Evolutionary conservation across 1,140 invertebrate genomes (phyloP), one percentile per base, ranked within the genome.

Genomic region (Oryctes rhinoceros): DNA sequence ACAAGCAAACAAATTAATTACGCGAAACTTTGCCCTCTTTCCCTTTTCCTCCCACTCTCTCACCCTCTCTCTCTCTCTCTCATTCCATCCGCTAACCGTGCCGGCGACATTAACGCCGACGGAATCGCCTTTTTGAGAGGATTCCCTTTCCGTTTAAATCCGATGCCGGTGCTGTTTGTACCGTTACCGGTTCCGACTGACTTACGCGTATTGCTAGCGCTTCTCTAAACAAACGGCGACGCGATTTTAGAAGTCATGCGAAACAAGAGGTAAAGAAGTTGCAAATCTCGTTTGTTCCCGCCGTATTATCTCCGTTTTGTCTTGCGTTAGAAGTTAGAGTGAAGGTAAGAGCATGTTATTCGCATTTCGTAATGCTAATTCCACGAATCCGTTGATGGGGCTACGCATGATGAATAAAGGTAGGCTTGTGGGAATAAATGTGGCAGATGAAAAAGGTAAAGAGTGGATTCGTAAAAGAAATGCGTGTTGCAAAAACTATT

Each of bases 1-100:
- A 20, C 65, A 71, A 37, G 65, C 65, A 71, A 71, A 71, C 65
- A 71, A 71, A 71, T 71, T 71, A 71, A 71, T 71, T 71, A 71
- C 65, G 65, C 24, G 65, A 71, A 71, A 71, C 65, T 71, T 71
- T 20, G 53, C 18, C 53, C 53, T 59, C 13, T 59, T 59, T 59
- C 11, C 18, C 53, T 59, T 59, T 59, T 30, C 13, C n/a, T 30
- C n/a, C n/a, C n/a, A n/a, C n/a, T n/a, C n/a, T n/a, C n/a, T n/a
- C n/a, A n/a, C 65, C 35, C 20, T 30, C 35, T 71, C 24, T 71
- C 53, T 59, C 13, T 59, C 53, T 20, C 4, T 59, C 39, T 39
- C 39, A 39, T 39, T 39, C 53, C 15, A 59, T 59, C 53, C 53
- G 53, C 53, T 59, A 59, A 59, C 53, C 15, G 53, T 59, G 39